phyloP scores from a whole-genome alignment of 1,140 invertebrate genomes.

The Laupala kohalensis region DNA sequence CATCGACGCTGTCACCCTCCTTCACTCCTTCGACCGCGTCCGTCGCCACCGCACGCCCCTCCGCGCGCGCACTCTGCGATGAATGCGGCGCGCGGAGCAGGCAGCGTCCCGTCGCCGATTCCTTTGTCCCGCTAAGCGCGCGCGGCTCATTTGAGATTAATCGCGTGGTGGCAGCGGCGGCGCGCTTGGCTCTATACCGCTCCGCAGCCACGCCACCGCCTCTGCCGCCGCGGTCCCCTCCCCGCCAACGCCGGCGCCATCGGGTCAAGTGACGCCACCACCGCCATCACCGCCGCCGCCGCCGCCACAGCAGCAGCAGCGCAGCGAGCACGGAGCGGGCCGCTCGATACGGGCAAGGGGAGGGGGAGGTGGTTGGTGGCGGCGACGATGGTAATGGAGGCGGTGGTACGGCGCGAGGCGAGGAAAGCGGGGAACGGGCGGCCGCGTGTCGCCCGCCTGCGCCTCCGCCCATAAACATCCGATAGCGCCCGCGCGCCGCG shows the following conservation, averaged over 20 bases:
- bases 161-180: not conserved
- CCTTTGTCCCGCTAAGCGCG: not conserved
- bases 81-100: not conserved
- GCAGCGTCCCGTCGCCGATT: not conserved
- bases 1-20: too few relatives aligned
- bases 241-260: not conserved
- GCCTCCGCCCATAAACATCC: not conserved
- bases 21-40: too few relatives aligned
- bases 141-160: not conserved
- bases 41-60: too few relatives aligned
- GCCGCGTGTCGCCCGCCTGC: not conserved
- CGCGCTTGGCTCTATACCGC: too few relatives aligned
- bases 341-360: not conserved
- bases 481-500: not conserved
- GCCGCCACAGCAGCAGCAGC: not conserved
- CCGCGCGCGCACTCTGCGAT: not conserved
- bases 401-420: too few relatives aligned
- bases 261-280: not conserved
- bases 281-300: too few relatives aligned
- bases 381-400: too few relatives aligned
- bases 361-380: too few relatives aligned
- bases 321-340: too few relatives aligned
- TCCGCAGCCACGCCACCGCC: not conserved
- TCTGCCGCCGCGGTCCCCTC: not conserved
- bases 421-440: too few relatives aligned